phyloP scores from a whole-genome alignment of 2,113 vertebrate genomes.

The Ageneiosus marmoratus region DNA sequence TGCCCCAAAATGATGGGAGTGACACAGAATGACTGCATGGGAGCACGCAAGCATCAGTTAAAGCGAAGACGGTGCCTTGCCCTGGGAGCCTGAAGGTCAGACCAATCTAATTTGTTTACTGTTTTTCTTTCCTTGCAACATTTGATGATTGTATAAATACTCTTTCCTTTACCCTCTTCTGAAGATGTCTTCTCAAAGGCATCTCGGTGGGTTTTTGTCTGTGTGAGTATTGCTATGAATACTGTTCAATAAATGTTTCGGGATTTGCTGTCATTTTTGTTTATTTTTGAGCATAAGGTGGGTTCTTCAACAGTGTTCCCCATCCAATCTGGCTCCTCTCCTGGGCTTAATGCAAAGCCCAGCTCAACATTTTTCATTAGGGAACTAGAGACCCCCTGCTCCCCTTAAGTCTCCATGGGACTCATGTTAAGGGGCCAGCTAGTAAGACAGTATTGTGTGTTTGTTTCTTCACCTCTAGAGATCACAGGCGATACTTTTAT shows the following conservation, averaged over 20 bases:
- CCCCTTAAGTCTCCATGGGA: constrained; percentile 61
- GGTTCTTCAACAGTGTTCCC: constrained; percentile 69
- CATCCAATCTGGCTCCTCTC: constrained; percentile 64
- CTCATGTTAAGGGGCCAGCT: constrained; percentile 56
- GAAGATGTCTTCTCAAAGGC: constrained; percentile 58
- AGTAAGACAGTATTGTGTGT: constrained; percentile 78
- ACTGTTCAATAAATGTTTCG: constrained; percentile 50
- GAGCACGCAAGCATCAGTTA: constrained; percentile 78
- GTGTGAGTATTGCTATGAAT: constrained; percentile 58
- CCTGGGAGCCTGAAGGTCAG: constrained; percentile 97
- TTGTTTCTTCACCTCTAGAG: constrained; percentile 96
- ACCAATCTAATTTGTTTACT: constrained; percentile 92
- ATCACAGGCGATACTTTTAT: constrained; percentile 99
- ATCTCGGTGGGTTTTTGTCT: constrained; percentile 58
- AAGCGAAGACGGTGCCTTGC: constrained; percentile 91
- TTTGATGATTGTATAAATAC: constrained; percentile 66
- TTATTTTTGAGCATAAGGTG: constrained; percentile 71
- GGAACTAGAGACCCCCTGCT: constrained; percentile 59
- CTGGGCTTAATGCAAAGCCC: constrained; percentile 65
- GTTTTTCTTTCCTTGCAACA: constrained; percentile 83
- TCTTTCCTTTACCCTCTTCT: constrained; percentile 52
- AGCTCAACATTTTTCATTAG: constrained; percentile 57
- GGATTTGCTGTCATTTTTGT: constrained; percentile 54
- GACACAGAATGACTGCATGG: constrained; percentile 70
- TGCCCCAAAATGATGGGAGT: constrained; percentile 67